Percentiles rank a stretch among this genome's conserved stretches.
Conservation (phyloP, 2,888 invertebrate species). For the Apomyelois bistriatella region DNA sequence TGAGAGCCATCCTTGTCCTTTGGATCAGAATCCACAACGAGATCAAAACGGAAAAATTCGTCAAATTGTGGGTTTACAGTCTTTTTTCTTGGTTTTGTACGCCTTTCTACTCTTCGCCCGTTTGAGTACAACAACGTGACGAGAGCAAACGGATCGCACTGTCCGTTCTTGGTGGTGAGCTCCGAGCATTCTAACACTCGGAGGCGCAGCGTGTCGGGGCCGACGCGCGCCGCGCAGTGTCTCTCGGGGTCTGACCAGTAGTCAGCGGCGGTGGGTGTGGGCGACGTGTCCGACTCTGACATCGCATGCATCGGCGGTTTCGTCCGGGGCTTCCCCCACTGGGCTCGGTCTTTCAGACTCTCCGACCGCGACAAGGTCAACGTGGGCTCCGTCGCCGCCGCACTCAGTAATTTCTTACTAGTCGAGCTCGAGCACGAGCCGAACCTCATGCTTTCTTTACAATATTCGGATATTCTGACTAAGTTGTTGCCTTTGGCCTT, state of each 20-base stretch:
- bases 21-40: slow-evolving; percentile 79
- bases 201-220: slow-evolving; percentile 76
- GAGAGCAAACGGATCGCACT: slow-evolving; percentile 94
- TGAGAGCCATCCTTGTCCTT: slow-evolving; percentile 77
- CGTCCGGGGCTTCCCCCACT: slow-evolving; percentile 52
- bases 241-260: slow-evolving; percentile 76
- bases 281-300: slow-evolving; percentile 60
- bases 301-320: slow-evolving; percentile 70
- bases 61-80: slow-evolving; percentile 94
- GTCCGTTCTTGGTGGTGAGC: slow-evolving; percentile 92
- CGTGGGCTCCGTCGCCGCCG: slow-evolving; percentile 62
- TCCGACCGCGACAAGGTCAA: slow-evolving; percentile 69
- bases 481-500: slow-evolving; percentile 64
- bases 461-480: slow-evolving; percentile 67
- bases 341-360: slow-evolving; percentile 69
- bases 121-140: slow-evolving; percentile 90
- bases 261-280: slow-evolving; percentile 71
- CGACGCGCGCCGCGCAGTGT: slow-evolving; percentile 67
- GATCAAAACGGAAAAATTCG: slow-evolving; percentile 90
- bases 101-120: slow-evolving; percentile 87
- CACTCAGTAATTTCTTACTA: slow-evolving; percentile 65
- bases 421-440: slow-evolving; percentile 73
- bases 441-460: slow-evolving; percentile 72
- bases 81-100: slow-evolving; percentile 93
- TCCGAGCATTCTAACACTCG: slow-evolving; percentile 92